Evolutionary conservation across 2,888 invertebrate species (phyloP).

Genomic region (Abrostola triplasia): DNA sequence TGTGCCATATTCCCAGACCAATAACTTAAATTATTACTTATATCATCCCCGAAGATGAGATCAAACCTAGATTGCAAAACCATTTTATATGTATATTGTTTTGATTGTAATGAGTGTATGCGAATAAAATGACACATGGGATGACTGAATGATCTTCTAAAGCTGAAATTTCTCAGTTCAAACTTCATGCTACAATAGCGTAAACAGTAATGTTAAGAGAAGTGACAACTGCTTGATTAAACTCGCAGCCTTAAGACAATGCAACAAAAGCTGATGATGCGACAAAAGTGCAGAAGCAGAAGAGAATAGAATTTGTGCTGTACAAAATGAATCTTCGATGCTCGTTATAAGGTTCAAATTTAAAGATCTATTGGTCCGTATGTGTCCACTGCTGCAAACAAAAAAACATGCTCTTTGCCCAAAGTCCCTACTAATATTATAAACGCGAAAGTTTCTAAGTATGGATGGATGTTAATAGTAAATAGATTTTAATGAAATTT

Average conservation of each 20-base stretch:
- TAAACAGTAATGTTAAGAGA: no score
- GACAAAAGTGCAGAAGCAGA: slow-evolving; percentile 28
- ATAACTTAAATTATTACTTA: no score
- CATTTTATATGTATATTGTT: neutral
- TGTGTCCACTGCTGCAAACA: slow-evolving; percentile 13
- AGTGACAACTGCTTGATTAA: no score
- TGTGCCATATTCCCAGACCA: no score
- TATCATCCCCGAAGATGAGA: no score
- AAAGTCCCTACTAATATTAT: no score
- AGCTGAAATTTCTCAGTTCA: neutral
- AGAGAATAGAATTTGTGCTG: slow-evolving; percentile 6
- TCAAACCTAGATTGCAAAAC: neutral
- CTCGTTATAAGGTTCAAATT: neutral
- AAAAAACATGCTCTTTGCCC: no score
- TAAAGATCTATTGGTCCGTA: neutral
- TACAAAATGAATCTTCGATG: slow-evolving; percentile 13
- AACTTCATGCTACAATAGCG: no score
- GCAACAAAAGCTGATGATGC: slow-evolving; percentile 41
- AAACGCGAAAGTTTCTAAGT: no score
- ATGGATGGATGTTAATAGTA: no score
- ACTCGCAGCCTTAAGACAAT: neutral
- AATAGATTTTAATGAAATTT: no score
- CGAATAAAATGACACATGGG: slow-evolving; percentile 26
- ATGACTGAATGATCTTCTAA: slow-evolving; percentile 27
- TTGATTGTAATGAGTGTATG: slow-evolving; percentile 19